Evolutionary conservation across 2,113 vertebrate genomes (phyloP).

Genomic region (Cottus gobio): DNA sequence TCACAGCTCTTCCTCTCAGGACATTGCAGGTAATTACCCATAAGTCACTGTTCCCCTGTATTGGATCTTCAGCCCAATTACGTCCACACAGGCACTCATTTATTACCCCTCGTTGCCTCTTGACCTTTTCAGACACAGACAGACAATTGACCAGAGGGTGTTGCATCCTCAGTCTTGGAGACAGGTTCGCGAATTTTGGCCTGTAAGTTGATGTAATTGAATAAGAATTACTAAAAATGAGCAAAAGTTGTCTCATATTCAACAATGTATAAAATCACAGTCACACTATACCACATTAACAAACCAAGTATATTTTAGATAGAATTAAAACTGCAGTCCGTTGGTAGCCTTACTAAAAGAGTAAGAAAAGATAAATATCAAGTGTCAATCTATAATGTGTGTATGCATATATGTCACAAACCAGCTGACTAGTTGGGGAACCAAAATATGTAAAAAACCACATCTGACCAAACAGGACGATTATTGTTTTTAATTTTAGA

Average conservation of each 20-base stretch:
- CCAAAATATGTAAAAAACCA: neutral
- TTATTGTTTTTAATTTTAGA: neutral
- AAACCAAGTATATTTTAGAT: neutral
- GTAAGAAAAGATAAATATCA: neutral
- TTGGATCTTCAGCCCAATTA: conserved; percentile 83
- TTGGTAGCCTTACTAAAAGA: no score
- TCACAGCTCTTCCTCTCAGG: conserved; percentile 80
- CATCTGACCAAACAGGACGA: neutral
- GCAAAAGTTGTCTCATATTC: neutral
- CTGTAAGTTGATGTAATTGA: neutral
- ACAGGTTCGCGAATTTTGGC: conserved; percentile 24
- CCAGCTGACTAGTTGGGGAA: neutral
- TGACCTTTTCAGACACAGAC: conserved; percentile 81
- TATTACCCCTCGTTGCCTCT: conserved; percentile 78
- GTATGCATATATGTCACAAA: neutral
- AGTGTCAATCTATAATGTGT: neutral
- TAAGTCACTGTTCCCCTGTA: conserved; percentile 79
- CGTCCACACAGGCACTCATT: conserved; percentile 75
- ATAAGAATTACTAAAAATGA: neutral
- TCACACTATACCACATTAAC: neutral
- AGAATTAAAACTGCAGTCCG: neutral
- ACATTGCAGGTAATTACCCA: conserved; percentile 86
- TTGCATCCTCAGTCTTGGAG: conserved; percentile 40
- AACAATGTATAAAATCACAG: neutral
- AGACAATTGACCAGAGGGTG: conserved; percentile 51